Conservation (phyloP, 1,140 invertebrate species). For the Papilio polyxenes region DNA sequence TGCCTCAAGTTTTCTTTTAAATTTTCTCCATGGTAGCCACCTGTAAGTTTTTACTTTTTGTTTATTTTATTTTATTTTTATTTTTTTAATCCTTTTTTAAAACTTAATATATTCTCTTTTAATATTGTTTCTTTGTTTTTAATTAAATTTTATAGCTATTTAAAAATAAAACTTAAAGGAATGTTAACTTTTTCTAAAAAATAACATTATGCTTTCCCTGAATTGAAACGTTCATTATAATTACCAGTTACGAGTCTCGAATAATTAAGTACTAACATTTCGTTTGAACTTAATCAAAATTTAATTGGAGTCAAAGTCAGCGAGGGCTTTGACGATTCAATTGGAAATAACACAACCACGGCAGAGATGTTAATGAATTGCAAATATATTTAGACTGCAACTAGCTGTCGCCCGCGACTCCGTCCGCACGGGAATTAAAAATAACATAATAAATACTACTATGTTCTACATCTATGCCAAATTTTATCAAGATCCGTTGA, state of each 20-base stretch:
- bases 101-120: slow-evolving; percentile 6
- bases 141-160: neutral
- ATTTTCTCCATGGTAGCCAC: slow-evolving; percentile 70
- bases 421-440: too few species aligned
- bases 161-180: neutral
- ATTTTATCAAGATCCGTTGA: too few species aligned
- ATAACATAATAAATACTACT: too few species aligned
- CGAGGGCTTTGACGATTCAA: slow-evolving; percentile 23
- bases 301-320: slow-evolving; percentile 9
- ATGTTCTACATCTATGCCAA: too few species aligned
- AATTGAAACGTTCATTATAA: neutral
- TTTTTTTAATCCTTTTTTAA: neutral
- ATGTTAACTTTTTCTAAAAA: neutral
- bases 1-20: slow-evolving; percentile 58
- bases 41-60: slow-evolving; percentile 68
- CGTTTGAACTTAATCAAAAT: slow-evolving; percentile 25
- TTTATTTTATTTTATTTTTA: slow-evolving; percentile 43
- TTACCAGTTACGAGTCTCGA: slow-evolving; percentile 1
- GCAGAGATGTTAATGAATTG: neutral
- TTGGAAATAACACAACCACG: slow-evolving; percentile 10
- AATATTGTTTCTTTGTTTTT: neutral
- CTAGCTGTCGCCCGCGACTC: too few species aligned
- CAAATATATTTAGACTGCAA: neutral
- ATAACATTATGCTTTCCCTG: neutral
- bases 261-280: slow-evolving; percentile 21